Conservation (phyloP, 2,888 invertebrate species). For the Uloborus plumipes region DNA sequence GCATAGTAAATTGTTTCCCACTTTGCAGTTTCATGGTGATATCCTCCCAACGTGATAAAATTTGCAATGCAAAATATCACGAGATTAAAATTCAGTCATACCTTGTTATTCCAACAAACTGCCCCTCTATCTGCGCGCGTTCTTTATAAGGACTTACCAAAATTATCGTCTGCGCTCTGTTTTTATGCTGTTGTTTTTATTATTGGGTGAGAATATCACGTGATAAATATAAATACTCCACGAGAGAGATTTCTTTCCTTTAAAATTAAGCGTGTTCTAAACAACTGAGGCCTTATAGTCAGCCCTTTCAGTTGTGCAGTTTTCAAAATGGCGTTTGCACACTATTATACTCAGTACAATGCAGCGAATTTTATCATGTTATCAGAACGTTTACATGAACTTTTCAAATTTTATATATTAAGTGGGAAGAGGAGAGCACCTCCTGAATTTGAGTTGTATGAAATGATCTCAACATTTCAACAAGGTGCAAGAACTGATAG, state of each 20-base stretch:
- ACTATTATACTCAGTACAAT: not conserved
- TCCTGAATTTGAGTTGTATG: conserved; percentile 27
- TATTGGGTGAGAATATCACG: conserved; percentile 1
- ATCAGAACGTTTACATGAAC: conserved; percentile 20
- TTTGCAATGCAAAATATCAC: too few species aligned
- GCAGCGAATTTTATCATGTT: conserved; percentile 42
- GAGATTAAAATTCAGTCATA: too few species aligned
- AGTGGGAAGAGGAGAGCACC: conserved; percentile 42
- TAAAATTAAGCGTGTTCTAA: too few species aligned
- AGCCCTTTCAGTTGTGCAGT: too few species aligned
- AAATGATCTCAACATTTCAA: conserved; percentile 52
- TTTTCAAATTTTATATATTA: conserved; percentile 47
- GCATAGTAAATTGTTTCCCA: too few species aligned
- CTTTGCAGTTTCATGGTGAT: too few species aligned
- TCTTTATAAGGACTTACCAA: not conserved
- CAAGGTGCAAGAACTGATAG: conserved; percentile 51
- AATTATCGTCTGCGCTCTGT: conserved; percentile 11
- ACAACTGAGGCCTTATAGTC: too few species aligned
- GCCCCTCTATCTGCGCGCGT: too few species aligned
- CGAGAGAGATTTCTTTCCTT: not conserved
- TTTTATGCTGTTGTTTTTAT: not conserved
- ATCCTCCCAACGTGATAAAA: too few species aligned
- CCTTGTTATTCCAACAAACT: too few species aligned
- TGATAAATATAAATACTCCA: not conserved
- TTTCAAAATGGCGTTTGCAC: not conserved